Conservation (phyloP, 1,140 invertebrate genomes). For the Heliothis virescens region DNA sequence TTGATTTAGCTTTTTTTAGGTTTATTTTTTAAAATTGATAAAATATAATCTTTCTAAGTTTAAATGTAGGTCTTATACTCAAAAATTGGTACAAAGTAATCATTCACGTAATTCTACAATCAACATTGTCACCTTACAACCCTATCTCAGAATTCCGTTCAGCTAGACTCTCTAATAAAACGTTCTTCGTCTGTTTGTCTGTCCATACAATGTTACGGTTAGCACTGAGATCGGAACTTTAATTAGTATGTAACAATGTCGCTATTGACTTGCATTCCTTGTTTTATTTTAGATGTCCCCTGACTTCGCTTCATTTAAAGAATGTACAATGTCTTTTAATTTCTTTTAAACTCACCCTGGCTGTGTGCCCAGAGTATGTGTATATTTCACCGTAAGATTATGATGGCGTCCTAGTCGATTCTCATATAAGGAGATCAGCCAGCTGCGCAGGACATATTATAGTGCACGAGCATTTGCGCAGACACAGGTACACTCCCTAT, state of each 20-base stretch:
- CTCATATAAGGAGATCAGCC: too few relatives aligned
- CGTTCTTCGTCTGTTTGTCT: slow-evolving; percentile 11
- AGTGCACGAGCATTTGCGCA: too few relatives aligned
- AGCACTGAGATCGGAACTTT: slow-evolving; percentile 37
- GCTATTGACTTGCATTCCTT: slow-evolving; percentile 18
- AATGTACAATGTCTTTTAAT: too few relatives aligned
- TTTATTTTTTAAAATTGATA: too few relatives aligned
- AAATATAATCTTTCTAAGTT: too few relatives aligned
- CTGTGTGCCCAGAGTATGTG: too few relatives aligned
- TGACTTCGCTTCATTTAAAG: not conserved
- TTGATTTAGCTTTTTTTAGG: too few relatives aligned
- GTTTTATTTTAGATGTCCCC: not conserved
- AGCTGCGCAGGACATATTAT: too few relatives aligned
- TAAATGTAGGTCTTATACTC: not conserved
- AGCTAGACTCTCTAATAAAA: slow-evolving; percentile 14
- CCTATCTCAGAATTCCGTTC: slow-evolving; percentile 15
- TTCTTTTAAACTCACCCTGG: too few relatives aligned
- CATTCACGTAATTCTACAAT: not conserved
- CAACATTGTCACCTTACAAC: not conserved
- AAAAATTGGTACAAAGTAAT: not conserved
- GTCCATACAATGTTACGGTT: slow-evolving; percentile 6
- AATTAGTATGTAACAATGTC: slow-evolving; percentile 41
- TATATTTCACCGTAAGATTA: too few relatives aligned
- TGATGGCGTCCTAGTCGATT: too few relatives aligned
- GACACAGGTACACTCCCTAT: too few relatives aligned